Percentiles rank a stretch among this genome's conserved stretches.
These are phyloP conservation scores for Carapus acus DNA, from an alignment of 2,797 vertebrate genomes.

Conservation along the genomic window DNA sequence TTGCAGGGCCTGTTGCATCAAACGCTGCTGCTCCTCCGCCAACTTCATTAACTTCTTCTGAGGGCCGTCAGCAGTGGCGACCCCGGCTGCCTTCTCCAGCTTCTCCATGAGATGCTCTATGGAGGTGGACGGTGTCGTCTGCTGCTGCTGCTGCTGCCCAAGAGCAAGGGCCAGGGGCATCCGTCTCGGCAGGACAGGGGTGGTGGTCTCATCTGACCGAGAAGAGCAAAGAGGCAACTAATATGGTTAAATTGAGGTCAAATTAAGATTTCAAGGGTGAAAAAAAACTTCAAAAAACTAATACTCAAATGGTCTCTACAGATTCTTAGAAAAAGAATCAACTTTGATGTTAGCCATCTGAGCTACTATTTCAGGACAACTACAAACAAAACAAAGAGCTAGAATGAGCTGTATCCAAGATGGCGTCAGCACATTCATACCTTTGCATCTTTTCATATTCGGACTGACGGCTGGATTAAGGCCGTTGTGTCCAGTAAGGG, in stretches of 20 bases:
- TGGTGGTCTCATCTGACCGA: constrained; percentile 74
- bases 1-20: constrained; percentile 92
- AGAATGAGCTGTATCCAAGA: not conserved
- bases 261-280: no score
- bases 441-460: constrained; percentile 63
- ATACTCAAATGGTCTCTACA: no score
- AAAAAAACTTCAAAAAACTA: no score
- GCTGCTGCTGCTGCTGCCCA: constrained; percentile 73
- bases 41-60: constrained; percentile 83
- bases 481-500: constrained; percentile 66
- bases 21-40: constrained; percentile 87
- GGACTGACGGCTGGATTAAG: constrained; percentile 67
- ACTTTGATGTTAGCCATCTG: no score
- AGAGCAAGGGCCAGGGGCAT: constrained; percentile 75
- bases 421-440: constrained; percentile 37
- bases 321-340: no score
- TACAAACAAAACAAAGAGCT: no score
- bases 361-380: no score
- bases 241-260: no score
- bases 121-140: constrained; percentile 73
- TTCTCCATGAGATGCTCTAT: constrained; percentile 89
- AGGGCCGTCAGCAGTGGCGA: constrained; percentile 65
- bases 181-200: constrained; percentile 72
- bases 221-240: not conserved
- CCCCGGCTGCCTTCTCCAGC: constrained; percentile 70